Evolutionary conservation across 2,888 invertebrate species (phyloP).

Genomic region (Ariolimax columbianus): DNA sequence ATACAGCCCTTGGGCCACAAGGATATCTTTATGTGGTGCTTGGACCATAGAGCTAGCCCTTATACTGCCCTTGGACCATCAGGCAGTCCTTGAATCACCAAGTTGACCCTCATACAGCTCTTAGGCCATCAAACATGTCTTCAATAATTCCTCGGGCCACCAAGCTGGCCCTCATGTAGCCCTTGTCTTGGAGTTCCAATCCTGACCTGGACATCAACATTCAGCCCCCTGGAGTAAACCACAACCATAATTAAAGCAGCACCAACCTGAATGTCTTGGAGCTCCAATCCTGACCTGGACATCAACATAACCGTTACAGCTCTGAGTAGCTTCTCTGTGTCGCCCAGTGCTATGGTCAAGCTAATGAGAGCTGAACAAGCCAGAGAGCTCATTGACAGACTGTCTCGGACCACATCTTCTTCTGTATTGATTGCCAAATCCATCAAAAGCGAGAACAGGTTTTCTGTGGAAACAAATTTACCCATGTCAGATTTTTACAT

Average conservation of each 20-base stretch:
- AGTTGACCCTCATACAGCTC: too few relatives aligned
- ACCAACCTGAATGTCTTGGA: constrained; percentile 85
- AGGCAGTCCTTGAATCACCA: too few relatives aligned
- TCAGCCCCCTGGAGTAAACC: too few relatives aligned
- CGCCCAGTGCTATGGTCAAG: constrained; percentile 93
- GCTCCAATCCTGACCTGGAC: constrained; percentile 87
- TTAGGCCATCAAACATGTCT: too few relatives aligned
- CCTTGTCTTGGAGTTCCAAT: constrained; percentile 88
- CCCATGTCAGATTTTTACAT: not conserved
- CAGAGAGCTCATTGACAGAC: constrained; percentile 87
- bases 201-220: constrained; percentile 90
- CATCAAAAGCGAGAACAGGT: constrained; percentile 89
- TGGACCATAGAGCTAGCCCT: too few relatives aligned
- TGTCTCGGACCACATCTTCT: constrained; percentile 71
- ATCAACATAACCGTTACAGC: constrained; percentile 92
- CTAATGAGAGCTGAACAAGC: constrained; percentile 95
- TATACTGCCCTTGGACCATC: too few relatives aligned
- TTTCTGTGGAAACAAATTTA: constrained; percentile 81
- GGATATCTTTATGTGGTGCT: too few relatives aligned
- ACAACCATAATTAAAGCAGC: too few relatives aligned
- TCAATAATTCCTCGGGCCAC: too few relatives aligned
- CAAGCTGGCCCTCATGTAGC: too few relatives aligned
- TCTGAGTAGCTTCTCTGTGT: constrained; percentile 92
- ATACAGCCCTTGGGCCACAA: too few relatives aligned
- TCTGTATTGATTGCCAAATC: constrained; percentile 87